Evolutionary conservation across 2,888 invertebrate species (phyloP), one percentile per base, ranked within the genome.

Genomic region (Melipona bicolor): DNA sequence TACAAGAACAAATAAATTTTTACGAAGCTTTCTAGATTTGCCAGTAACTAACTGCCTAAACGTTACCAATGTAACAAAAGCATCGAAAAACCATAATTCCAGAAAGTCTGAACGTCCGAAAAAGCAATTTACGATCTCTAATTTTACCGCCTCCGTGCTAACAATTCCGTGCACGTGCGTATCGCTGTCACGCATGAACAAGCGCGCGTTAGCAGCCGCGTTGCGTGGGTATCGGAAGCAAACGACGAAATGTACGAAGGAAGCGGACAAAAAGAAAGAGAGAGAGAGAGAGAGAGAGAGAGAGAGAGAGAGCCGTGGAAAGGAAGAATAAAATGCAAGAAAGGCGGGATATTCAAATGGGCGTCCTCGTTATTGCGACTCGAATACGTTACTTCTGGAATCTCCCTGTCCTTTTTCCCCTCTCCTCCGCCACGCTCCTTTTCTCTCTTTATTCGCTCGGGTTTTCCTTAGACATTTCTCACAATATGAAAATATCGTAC

Each of bases 291-390:
- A 32, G 32, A n/a, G 27, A 24, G n/a, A 27, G n/a, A 19, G 32
- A 36, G 59, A 3, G 19, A 67, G 21, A 50, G 17, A 67, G 17
- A 17, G 17, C 36, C 32, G 65, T n/a, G 52, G 52, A 19, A 43
- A 70, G 59, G 61, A 65, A 54, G 68, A 68, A 79, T 64, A 65
- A 72, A 75, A 73, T 62, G 56, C 36, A 64, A 72, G 72, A 64
- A 76, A 49, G 27, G 76, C 71, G 72, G 82, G 84, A 72, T 75
- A 84, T 84, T 84, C 84, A 84, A 84, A 84, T 82, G 69, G 70
- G 59, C 75, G 59, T 36, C 59, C 74, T 70, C 82, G 72, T 78
- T 84, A 82, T 82, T 78, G 72, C 82, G 52, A 79, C 68, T 71
- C 78, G 82, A 78, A 79, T 82, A 79, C 75, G 78, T 82, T 81